Evolutionary conservation across 2,113 vertebrate genomes (phyloP).

Genomic region (Heliornis fulica): DNA sequence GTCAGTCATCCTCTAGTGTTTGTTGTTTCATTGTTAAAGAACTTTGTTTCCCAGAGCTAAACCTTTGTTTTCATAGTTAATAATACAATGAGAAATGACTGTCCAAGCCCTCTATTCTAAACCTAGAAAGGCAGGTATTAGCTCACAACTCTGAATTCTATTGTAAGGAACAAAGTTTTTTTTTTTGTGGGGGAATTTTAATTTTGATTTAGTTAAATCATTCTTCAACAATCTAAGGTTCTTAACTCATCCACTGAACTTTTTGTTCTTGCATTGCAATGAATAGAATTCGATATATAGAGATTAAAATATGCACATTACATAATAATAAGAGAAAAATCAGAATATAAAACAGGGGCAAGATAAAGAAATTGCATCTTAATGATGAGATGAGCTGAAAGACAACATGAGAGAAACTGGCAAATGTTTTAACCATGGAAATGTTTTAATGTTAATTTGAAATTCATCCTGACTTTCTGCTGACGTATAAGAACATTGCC

Average conservation of each 20-base stretch:
- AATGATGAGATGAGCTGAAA: not conserved
- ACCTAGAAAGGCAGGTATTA: not conserved
- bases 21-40: not conserved
- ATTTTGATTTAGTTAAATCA: not conserved
- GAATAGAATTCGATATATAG: not conserved
- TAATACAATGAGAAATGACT: not conserved
- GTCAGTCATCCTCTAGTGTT: not conserved
- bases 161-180: not conserved
- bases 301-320: not conserved
- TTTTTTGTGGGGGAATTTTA: not conserved
- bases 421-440: not conserved
- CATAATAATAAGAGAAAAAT: not conserved
- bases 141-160: not conserved
- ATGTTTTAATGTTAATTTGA: not conserved
- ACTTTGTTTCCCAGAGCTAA: not conserved
- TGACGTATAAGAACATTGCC: not conserved
- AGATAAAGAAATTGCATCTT: not conserved
- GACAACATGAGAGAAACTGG: not conserved
- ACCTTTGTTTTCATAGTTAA: not conserved
- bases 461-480: conserved; percentile 35
- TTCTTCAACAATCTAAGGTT: not conserved
- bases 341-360: not conserved
- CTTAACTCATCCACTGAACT: not conserved
- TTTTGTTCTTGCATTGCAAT: not conserved
- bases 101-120: not conserved